Evolutionary conservation across 1,140 invertebrate species (phyloP), one percentile per base, ranked within the genome.

Genomic region (Gryon sp.): DNA sequence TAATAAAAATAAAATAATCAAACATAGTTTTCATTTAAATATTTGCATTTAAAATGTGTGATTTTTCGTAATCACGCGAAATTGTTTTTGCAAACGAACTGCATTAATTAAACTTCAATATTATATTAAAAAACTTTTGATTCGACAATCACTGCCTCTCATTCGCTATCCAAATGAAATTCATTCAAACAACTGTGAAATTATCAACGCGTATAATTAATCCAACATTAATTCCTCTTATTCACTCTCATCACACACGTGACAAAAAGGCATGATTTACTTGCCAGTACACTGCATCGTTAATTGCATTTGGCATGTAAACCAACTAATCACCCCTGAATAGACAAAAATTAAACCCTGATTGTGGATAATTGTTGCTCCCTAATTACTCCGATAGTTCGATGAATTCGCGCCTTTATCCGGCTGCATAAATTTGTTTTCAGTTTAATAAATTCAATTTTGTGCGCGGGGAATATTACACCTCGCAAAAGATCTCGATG

Each of bases 401-500:
- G 43, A 73, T 73, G 28, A 63, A 63, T 73, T 63, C 40, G n/a
- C 57, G 24, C 24, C 57, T 73, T 63, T 73, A 63, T 63, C 38
- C 48, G 32, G 2, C 24, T 57, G 50, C 57, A 57, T 73, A 73
- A 73, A 73, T 73, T 73, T 73, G 68, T 73, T 73, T 72, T 73
- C 68, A 73, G 40, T 63, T 72, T 73, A 48, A 73, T 73, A 73
- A 73, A 73, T 73, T 73, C 48, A 63, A 73, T 66, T 65, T 52
- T 22, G 14, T 15, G 5, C 20, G 15, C 22, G 43, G 36, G n/a
- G 36, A 66, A 60, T 66, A 53, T 66, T 65, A 65, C 60, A 60
- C 45, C 38, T 52, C 36, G 46, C 41, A 28, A 52, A 74, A 66
- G 70, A 65, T 74, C 52, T 11, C 52, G 69, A 59, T 70, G 36